Evolutionary conservation across 2,888 invertebrate genomes (phyloP).

Genomic region (Scaptomyza polygonia): DNA sequence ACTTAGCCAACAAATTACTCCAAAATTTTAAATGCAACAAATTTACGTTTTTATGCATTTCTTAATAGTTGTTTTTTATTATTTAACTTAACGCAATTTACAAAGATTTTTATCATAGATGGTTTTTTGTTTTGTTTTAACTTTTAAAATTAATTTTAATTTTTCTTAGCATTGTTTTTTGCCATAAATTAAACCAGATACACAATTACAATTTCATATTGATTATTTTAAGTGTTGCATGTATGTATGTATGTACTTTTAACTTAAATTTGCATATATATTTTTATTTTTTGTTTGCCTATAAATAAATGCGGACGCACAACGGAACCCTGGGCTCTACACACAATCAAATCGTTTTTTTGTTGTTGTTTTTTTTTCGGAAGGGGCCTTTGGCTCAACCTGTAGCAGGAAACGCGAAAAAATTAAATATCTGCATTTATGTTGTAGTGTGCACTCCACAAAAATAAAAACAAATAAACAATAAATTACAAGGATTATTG

Average conservation of each 20-base stretch:
- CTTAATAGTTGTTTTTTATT: slow-evolving; percentile 63
- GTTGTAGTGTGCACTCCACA: background rate
- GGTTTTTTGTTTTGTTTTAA: slow-evolving; percentile 28
- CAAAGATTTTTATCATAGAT: slow-evolving; percentile 66
- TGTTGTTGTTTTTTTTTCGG: background rate
- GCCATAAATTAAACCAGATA: slow-evolving; percentile 38
- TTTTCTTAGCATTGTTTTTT: slow-evolving; percentile 23
- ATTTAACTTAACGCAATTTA: slow-evolving; percentile 78
- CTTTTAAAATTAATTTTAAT: slow-evolving; percentile 46
- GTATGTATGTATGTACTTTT: background rate
- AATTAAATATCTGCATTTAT: slow-evolving; percentile 7
- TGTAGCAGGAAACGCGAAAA: slow-evolving; percentile 44
- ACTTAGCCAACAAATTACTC: slow-evolving; percentile 16
- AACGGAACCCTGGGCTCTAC: slow-evolving; percentile 56
- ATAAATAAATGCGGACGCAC: slow-evolving; percentile 70
- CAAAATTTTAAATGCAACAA: background rate
- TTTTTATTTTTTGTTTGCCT: slow-evolving; percentile 24
- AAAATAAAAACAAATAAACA: background rate
- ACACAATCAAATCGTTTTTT: slow-evolving; percentile 39
- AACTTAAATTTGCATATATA: slow-evolving; percentile 4
- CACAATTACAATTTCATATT: slow-evolving; percentile 8
- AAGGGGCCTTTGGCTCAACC: slow-evolving; percentile 64
- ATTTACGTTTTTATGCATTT: slow-evolving; percentile 25
- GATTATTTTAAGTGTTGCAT: slow-evolving; percentile 32
- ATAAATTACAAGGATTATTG: background rate